phyloP scores from a whole-genome alignment of 2,797 vertebrate species.

The Petrocephalus schoutedeni region DNA sequence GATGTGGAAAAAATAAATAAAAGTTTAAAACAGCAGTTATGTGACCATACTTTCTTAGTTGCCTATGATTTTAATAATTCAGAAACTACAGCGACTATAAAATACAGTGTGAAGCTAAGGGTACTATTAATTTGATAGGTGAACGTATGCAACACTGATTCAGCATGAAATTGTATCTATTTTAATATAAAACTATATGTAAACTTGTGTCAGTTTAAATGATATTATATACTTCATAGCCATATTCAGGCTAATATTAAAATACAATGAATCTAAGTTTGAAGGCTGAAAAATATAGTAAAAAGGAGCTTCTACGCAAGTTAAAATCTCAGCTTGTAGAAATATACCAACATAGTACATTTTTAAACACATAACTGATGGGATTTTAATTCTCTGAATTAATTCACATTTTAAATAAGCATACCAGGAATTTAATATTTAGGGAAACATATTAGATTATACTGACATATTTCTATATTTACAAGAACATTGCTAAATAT shows the following conservation, averaged over 20 bases:
- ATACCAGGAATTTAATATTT: neutral
- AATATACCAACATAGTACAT: neutral
- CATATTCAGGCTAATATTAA: neutral
- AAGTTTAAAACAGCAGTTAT: neutral
- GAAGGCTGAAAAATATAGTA: neutral
- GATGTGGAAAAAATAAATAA: neutral
- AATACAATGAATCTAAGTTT: neutral
- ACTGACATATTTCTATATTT: neutral
- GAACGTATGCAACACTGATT: neutral
- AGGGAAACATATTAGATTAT: neutral
- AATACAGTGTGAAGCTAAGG: neutral
- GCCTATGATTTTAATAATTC: neutral
- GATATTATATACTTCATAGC: neutral
- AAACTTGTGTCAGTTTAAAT: neutral
- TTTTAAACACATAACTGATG: neutral
- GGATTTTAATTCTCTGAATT: neutral
- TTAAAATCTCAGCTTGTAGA: neutral
- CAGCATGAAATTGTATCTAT: neutral
- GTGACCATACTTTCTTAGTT: neutral
- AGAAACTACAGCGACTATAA: neutral
- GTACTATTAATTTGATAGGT: neutral
- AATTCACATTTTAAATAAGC: neutral
- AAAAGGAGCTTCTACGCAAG: neutral
- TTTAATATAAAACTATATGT: neutral
- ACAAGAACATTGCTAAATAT: neutral